Conservation (phyloP, 2,888 invertebrate genomes). For the Ariolimax columbianus region DNA sequence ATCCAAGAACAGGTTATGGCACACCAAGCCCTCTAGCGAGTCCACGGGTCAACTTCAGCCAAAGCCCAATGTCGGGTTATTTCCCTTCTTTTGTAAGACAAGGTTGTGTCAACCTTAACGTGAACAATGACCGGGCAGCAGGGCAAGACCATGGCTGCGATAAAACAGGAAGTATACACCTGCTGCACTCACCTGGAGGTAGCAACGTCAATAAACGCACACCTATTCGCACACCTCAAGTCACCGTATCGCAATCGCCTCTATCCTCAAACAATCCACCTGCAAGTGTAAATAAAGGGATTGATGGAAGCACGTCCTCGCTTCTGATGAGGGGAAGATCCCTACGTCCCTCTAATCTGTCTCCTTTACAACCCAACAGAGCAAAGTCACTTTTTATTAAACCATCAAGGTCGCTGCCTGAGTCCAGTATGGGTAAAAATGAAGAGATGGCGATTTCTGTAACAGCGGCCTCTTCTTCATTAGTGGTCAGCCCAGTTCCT, state of each 20-base stretch:
- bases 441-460: neutral
- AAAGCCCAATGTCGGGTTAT: conserved; percentile 34
- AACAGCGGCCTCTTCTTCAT: conserved; percentile 12
- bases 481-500: neutral
- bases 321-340: neutral
- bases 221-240: neutral
- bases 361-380: conserved; percentile 22
- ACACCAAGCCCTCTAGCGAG: conserved; percentile 43
- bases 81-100: conserved; percentile 26
- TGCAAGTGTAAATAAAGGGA: neutral
- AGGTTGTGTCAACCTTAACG: neutral
- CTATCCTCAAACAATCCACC: neutral
- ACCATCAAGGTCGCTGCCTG: neutral
- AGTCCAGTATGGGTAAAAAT: neutral
- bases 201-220: conserved; percentile 7
- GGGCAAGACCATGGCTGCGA: neutral
- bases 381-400: conserved; percentile 27
- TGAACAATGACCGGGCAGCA: neutral
- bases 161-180: conserved; percentile 9
- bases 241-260: neutral
- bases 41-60: conserved; percentile 45
- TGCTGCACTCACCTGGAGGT: conserved; percentile 8
- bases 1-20: neutral
- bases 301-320: neutral
- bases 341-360: conserved; percentile 34